Evolutionary conservation across 1,140 invertebrate species (phyloP), one percentile per base, ranked within the genome.

Genomic region (Paraescarpia echinospica): DNA sequence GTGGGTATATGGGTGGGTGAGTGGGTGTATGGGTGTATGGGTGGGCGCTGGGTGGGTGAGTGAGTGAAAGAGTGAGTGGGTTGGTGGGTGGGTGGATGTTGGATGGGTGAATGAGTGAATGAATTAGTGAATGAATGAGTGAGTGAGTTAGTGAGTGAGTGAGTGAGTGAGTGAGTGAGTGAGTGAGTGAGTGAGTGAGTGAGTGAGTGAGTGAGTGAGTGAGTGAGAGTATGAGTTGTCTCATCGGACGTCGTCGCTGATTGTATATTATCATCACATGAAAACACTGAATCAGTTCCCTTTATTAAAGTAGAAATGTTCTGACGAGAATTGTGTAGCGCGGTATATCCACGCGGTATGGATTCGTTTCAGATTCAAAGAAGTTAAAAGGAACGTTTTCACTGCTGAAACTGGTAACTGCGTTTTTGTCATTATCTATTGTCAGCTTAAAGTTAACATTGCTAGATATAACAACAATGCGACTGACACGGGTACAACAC

Each of bases 381-480:
- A 93, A 93, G 88, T 41, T 91, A 27, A 93, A 91, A 89, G 48
- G 91, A 90, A 48, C 93, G 18, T 93, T 93, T 90, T 93, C 93
- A 9, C 91, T 93, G 51, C 93, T 96, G 51, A 96, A 95, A 94
- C 93, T 96, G 93, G 95, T 96, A 94, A 95, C 95, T 93, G 35
- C n/a, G n/a, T 27, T 33, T 77, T 77, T 92, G 35, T 33, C 33
- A 48, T 77, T 77, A 77, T 77, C 8, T 0, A 77, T 77, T 12
- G 22, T 77, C 27, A 77, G 22, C 22, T 77, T 77, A 27, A 77
- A 4, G 22, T 18, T 77, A 31, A 31, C 59, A 77, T 22, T 77
- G 59, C 18, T 22, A 77, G 4, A 27, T 77, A 31, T 31, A 77
- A 6, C 22, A 77, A 18, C 22, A 77, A 2, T 77, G 59, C n/a